Percentiles rank a stretch among this genome's conserved stretches.
phyloP scores from a whole-genome alignment of 2,797 vertebrate genomes.

The Danio tinwini region DNA sequence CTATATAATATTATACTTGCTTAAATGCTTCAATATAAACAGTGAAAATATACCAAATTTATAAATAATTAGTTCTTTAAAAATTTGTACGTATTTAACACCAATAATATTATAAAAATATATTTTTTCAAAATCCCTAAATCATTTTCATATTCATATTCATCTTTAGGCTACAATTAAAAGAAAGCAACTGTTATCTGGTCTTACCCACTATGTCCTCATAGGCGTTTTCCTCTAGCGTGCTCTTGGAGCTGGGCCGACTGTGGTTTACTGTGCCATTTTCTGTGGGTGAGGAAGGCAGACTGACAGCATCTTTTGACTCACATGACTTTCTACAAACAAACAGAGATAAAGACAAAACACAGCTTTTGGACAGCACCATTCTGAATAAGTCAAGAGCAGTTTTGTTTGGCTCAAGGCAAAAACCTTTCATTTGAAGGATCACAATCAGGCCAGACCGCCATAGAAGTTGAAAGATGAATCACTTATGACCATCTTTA shows the following conservation, averaged over 20 bases:
- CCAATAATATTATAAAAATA: conserved; percentile 18
- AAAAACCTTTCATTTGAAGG: not conserved
- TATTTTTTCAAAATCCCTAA: conserved; percentile 14
- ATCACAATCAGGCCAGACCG: conserved; percentile 49
- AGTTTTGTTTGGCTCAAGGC: conserved; percentile 25
- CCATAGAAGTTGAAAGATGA: conserved; percentile 51
- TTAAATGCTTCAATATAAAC: too few relatives aligned
- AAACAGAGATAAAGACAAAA: conserved; percentile 12
- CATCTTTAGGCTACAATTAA: not conserved
- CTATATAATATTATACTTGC: too few relatives aligned
- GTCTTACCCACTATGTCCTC: conserved; percentile 98
- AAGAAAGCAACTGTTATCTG: not conserved
- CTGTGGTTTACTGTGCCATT: conserved; percentile 89
- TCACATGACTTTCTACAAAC: conserved; percentile 90
- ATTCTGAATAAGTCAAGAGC: conserved; percentile 13
- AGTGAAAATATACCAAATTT: not conserved
- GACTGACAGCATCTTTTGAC: conserved; percentile 89
- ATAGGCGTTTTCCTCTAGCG: conserved; percentile 98
- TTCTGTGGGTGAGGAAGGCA: conserved; percentile 87
- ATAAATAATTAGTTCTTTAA: not conserved
- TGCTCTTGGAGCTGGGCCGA: conserved; percentile 92
- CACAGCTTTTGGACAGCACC: conserved; percentile 25
- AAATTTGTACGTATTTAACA: conserved; percentile 25
- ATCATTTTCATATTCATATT: not conserved
- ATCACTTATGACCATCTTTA: conserved; percentile 22